phyloP scores from a whole-genome alignment of 2,113 vertebrate genomes.

The Acinonyx jubatus region DNA sequence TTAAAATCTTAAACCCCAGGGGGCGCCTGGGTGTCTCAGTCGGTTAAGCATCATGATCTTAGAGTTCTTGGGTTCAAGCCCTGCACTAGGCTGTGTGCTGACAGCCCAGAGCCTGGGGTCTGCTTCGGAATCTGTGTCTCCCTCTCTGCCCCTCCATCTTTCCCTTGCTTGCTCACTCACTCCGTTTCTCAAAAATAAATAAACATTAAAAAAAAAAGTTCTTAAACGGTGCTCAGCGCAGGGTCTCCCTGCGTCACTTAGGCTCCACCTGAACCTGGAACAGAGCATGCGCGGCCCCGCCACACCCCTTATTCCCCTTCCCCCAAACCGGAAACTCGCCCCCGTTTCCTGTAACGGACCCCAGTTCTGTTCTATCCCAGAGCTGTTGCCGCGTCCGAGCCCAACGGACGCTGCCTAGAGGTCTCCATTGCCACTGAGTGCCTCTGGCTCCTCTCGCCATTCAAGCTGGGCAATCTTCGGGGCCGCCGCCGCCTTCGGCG shows the following conservation, averaged over 20 bases:
- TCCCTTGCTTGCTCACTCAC: too few relatives aligned
- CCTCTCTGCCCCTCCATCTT: too few relatives aligned
- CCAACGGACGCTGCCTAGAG: background rate
- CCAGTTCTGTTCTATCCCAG: background rate
- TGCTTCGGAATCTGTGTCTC: too few relatives aligned
- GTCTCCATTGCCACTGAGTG: background rate
- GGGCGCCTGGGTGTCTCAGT: too few relatives aligned
- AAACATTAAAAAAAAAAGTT: too few relatives aligned
- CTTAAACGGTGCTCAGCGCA: background rate
- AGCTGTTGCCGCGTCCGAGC: background rate
- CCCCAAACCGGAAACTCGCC: rapidly evolving
- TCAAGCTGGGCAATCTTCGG: background rate
- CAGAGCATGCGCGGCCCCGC: rapidly evolving
- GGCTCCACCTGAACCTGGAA: background rate
- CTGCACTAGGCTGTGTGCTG: too few relatives aligned
- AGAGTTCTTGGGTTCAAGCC: too few relatives aligned
- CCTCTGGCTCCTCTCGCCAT: rapidly evolving
- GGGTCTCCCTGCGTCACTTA: rapidly evolving
- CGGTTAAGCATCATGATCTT: too few relatives aligned
- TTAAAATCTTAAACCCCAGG: background rate
- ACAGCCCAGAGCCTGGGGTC: too few relatives aligned
- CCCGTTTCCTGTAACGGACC: too few relatives aligned
- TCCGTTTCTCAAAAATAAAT: too few relatives aligned
- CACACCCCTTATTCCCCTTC: too few relatives aligned
- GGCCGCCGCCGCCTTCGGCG: rapidly evolving